Evolutionary conservation across 2,888 invertebrate genomes (phyloP).

Genomic region (Eremobia ochroleuca): DNA sequence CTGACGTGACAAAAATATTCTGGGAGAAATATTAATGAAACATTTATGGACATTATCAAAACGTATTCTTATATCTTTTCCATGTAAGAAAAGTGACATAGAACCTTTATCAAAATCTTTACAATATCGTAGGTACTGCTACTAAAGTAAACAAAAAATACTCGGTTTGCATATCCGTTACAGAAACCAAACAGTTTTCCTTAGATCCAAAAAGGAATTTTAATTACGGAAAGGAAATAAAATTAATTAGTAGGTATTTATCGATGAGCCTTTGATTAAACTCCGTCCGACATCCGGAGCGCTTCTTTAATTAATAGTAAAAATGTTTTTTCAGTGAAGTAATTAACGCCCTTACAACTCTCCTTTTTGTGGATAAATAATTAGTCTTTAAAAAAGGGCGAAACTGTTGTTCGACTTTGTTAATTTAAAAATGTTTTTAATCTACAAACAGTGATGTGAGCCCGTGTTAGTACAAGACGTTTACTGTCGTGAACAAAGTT

Average conservation of each 20-base stretch:
- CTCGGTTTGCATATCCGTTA: conserved; percentile 11
- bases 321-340: conserved; percentile 70
- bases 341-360: conserved; percentile 68
- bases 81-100: neutral
- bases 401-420: conserved; percentile 21
- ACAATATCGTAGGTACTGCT: neutral
- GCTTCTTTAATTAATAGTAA: conserved; percentile 77
- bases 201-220: conserved; percentile 63
- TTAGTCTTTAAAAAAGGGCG: conserved; percentile 32
- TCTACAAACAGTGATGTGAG: conserved; percentile 8
- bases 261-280: conserved; percentile 79
- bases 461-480: conserved; percentile 30
- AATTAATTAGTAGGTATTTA: conserved; percentile 80
- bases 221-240: conserved; percentile 74
- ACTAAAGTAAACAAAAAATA: conserved; percentile 2
- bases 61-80: neutral
- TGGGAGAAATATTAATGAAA: too few species aligned
- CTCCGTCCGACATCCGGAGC: conserved; percentile 70
- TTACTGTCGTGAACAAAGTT: conserved; percentile 41
- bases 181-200: conserved; percentile 55
- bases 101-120: neutral
- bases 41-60: too few species aligned
- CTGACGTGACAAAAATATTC: neutral
- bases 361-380: conserved; percentile 57
- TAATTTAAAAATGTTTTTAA: conserved; percentile 31